Conservation (phyloP, 2,888 invertebrate genomes). For the Trachelus troglodyta region DNA sequence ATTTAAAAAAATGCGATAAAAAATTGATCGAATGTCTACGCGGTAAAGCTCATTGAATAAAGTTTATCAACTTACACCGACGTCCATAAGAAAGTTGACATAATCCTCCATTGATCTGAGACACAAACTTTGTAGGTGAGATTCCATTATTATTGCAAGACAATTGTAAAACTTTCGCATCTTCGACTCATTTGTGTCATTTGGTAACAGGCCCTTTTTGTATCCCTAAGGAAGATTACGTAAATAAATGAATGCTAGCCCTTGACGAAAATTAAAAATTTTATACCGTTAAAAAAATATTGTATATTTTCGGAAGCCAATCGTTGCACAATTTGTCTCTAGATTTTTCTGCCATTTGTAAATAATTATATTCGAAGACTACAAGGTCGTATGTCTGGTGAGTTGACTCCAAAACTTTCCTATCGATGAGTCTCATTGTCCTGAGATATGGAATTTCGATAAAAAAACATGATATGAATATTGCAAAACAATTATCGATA, state of each 20-base stretch:
- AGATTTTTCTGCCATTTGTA: slow-evolving; percentile 75
- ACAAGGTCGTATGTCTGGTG: slow-evolving; percentile 76
- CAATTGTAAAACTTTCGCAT: slow-evolving; percentile 86
- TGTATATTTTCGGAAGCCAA: slow-evolving; percentile 75
- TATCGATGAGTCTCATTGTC: slow-evolving; percentile 73
- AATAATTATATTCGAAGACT: slow-evolving; percentile 71
- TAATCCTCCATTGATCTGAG: slow-evolving; percentile 83
- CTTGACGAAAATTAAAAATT: not conserved
- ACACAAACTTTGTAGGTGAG: slow-evolving; percentile 85
- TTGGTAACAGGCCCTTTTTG: slow-evolving; percentile 77
- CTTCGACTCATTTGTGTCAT: slow-evolving; percentile 73
- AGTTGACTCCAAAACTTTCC: slow-evolving; percentile 70
- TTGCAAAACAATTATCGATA: not conserved
- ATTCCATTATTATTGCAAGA: slow-evolving; percentile 88
- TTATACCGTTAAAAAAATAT: slow-evolving; percentile 72
- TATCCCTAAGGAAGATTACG: slow-evolving; percentile 68
- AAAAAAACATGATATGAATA: slow-evolving; percentile 3
- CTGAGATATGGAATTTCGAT: slow-evolving; percentile 62
- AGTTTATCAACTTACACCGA: slow-evolving; percentile 71
- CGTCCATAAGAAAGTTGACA: slow-evolving; percentile 80
- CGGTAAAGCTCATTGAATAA: not conserved
- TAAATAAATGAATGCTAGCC: not conserved
- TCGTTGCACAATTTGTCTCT: slow-evolving; percentile 74
- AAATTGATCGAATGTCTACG: not conserved
- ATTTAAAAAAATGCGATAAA: not conserved